Evolutionary conservation across 2,888 invertebrate species (phyloP).

Genomic region (Chelonus formosanus): DNA sequence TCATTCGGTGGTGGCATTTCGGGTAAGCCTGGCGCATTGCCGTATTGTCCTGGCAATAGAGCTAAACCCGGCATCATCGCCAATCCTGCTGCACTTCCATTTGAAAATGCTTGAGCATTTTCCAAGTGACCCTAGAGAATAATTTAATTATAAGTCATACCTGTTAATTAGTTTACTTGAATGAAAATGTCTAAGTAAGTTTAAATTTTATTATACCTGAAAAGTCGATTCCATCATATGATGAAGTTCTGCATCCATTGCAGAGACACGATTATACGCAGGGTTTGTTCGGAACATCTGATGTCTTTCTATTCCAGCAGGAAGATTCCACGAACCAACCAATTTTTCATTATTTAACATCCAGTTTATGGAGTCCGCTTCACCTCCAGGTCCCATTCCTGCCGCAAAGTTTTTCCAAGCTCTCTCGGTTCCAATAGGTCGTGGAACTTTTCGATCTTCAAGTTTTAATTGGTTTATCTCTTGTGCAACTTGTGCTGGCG

Average conservation of each 20-base stretch:
- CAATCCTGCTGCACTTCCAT: constrained; percentile 55
- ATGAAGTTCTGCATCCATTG: constrained; percentile 64
- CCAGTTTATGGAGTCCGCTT: constrained; percentile 64
- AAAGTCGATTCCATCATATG: constrained; percentile 66
- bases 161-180: too few relatives aligned
- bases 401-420: constrained; percentile 71
- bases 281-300: constrained; percentile 59
- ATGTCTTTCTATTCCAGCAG: constrained; percentile 60
- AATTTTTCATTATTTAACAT: constrained; percentile 64
- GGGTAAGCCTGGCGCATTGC: constrained; percentile 50
- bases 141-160: neutral
- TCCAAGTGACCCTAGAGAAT: constrained; percentile 56
- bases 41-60: constrained; percentile 57
- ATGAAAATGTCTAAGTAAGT: neutral
- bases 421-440: constrained; percentile 86
- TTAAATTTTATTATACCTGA: constrained; percentile 54
- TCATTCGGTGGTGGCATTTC: constrained; percentile 58
- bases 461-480: constrained; percentile 60
- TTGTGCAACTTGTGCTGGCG: constrained; percentile 62
- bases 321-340: constrained; percentile 59
- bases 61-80: constrained; percentile 59
- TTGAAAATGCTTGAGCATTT: constrained; percentile 61
- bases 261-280: constrained; percentile 56
- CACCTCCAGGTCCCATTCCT: constrained; percentile 56
- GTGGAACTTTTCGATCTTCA: constrained; percentile 71